Evolutionary conservation across 2,797 vertebrate genomes (phyloP).

Genomic region (Sebastes steindachneri): DNA sequence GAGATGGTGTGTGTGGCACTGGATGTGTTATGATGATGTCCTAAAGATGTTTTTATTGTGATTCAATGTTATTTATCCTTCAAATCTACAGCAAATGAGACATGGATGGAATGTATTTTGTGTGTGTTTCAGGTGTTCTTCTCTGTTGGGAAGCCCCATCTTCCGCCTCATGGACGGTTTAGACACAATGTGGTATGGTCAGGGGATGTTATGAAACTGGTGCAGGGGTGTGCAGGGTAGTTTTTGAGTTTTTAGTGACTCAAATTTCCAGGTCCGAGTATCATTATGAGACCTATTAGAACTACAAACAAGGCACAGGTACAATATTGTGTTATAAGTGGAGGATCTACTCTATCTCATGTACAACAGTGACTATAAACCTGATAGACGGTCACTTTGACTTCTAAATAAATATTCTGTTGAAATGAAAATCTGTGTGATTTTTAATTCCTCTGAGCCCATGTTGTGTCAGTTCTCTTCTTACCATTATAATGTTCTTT

Average conservation of each 20-base stretch:
- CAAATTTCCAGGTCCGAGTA: neutral
- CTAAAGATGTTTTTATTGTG: neutral
- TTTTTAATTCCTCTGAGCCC: neutral
- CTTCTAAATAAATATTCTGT: neutral
- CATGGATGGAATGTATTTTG: neutral
- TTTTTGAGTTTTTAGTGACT: neutral
- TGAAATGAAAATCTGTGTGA: neutral
- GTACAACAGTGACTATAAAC: neutral
- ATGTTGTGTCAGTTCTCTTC: neutral
- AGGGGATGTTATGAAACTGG: no score
- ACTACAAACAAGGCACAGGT: neutral
- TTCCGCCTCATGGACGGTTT: conserved; percentile 71
- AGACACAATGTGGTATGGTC: conserved; percentile 74
- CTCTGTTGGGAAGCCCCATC: conserved; percentile 73
- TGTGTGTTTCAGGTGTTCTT: conserved; percentile 79
- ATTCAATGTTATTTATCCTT: neutral
- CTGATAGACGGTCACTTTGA: neutral
- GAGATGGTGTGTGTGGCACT: conserved; percentile 81
- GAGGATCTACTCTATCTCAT: neutral
- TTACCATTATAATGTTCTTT: neutral
- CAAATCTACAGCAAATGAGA: neutral
- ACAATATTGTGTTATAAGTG: neutral
- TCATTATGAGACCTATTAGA: neutral
- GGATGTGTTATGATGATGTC: neutral
- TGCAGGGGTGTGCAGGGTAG: neutral